These are phyloP conservation scores for Scotopteryx bipunctaria DNA, from an alignment of 2,888 invertebrate genomes.

Conservation along the genomic window DNA sequence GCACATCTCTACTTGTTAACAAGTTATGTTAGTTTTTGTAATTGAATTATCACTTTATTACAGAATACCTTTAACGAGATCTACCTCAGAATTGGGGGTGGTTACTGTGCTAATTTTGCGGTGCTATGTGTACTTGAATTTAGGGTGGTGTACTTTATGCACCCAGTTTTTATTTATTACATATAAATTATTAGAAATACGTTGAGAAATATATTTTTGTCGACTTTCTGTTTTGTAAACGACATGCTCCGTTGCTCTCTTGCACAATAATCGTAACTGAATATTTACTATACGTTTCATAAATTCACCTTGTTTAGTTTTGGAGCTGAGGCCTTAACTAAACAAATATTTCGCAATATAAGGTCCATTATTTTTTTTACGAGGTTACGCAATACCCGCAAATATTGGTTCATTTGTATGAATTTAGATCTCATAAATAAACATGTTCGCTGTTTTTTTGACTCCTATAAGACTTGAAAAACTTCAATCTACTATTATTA, in stretches of 20 bases:
- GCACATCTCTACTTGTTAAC: constrained; percentile 57
- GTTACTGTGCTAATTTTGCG: background rate
- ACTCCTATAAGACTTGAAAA: no score
- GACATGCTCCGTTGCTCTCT: constrained; percentile 33
- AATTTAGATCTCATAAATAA: background rate
- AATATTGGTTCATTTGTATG: constrained; percentile 7
- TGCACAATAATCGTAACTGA: constrained; percentile 33
- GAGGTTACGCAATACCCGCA: constrained; percentile 17
- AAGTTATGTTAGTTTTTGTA: constrained; percentile 63
- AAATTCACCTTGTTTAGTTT: constrained; percentile 32
- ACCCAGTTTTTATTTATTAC: constrained; percentile 18
- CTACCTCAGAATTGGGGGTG: no score
- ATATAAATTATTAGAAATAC: constrained; percentile 28
- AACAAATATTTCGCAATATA: constrained; percentile 24
- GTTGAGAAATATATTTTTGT: constrained; percentile 30
- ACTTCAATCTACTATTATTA: no score
- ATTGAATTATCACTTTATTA: constrained; percentile 41
- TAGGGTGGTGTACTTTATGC: constrained; percentile 4
- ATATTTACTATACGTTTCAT: constrained; percentile 35
- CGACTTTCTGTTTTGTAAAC: constrained; percentile 33
- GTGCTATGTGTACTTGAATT: constrained; percentile 1
- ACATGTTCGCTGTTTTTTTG: no score
- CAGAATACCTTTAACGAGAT: background rate
- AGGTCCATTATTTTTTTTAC: constrained; percentile 15
- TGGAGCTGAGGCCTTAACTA: constrained; percentile 28